These are phyloP conservation scores for Gymnopithys bicolor DNA, from an alignment of 2,797 vertebrate genomes.

Conservation along the genomic window DNA sequence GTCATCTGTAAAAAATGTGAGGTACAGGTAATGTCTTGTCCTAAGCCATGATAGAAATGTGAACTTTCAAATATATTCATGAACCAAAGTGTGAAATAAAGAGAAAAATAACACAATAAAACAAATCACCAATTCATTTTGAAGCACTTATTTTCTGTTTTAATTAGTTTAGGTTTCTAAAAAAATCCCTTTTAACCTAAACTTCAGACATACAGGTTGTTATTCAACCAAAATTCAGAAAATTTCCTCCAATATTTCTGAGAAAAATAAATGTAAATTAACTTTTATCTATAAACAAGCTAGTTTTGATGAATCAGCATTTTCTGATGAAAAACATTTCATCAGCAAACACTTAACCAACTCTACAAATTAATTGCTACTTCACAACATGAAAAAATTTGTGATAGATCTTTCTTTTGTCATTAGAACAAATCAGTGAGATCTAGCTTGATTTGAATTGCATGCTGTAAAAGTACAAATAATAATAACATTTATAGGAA, in stretches of 20 bases:
- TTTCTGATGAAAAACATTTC: constrained; percentile 28
- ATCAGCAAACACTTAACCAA: constrained; percentile 14
- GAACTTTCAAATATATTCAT: background rate
- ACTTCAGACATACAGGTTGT: background rate
- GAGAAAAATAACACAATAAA: background rate
- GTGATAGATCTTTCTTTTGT: constrained; percentile 41
- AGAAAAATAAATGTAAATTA: constrained; percentile 16
- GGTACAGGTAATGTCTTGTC: background rate
- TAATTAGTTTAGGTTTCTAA: background rate
- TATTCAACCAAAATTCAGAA: background rate
- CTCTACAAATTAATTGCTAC: constrained; percentile 50
- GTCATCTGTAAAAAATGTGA: background rate
- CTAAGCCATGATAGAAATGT: background rate
- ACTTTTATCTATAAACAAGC: background rate
- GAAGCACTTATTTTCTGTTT: background rate
- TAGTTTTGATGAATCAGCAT: constrained; percentile 2
- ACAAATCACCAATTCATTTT: background rate
- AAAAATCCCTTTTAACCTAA: background rate
- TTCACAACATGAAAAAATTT: constrained; percentile 22
- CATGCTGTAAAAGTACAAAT: constrained; percentile 20
- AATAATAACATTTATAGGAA: background rate
- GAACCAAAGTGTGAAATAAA: background rate
- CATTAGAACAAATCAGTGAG: constrained; percentile 11
- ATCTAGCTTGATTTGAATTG: constrained; percentile 46
- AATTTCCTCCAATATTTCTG: background rate